A percentile compares a stretch with the other conserved stretches of the same genome.
phyloP scores from a whole-genome alignment of 2,797 vertebrate genomes.

The Corythornis leucogaster region DNA sequence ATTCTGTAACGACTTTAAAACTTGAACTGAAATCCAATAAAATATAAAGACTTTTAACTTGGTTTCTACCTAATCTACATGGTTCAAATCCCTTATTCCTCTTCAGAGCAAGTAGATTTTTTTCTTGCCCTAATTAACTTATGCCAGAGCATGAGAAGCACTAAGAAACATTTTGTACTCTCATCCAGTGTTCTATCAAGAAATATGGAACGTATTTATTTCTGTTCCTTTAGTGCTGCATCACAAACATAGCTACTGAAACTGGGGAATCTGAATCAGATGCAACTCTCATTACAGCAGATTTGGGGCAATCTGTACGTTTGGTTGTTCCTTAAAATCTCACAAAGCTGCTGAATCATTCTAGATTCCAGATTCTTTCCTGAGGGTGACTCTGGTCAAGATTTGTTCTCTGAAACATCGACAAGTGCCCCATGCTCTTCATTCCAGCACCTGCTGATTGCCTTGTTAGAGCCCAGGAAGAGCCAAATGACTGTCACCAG shows the following conservation, averaged over 20 bases:
- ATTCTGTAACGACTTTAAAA: neutral
- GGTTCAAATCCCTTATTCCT: neutral
- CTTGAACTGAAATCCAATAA: neutral
- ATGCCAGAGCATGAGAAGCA: constrained; percentile 24
- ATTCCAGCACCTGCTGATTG: neutral
- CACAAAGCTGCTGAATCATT: constrained; percentile 3
- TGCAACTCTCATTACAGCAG: rapidly evolving
- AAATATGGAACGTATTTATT: neutral
- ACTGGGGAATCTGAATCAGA: neutral
- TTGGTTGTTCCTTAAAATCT: neutral
- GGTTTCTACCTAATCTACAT: constrained; percentile 18
- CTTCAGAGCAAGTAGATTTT: constrained; percentile 20
- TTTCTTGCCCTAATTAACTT: constrained; percentile 37
- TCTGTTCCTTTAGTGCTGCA: neutral
- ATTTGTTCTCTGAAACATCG: neutral
- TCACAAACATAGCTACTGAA: neutral
- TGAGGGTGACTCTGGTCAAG: neutral
- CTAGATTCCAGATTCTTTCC: neutral
- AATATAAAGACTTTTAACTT: neutral
- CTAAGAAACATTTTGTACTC: constrained; percentile 58
- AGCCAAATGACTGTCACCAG: neutral
- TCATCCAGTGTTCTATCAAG: neutral
- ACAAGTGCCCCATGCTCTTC: rapidly evolving
- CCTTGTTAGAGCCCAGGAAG: neutral
- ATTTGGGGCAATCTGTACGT: neutral